Evolutionary conservation across 2,797 vertebrate genomes (phyloP), one percentile per base, ranked within the genome.

Genomic region (Todus mexicanus): DNA sequence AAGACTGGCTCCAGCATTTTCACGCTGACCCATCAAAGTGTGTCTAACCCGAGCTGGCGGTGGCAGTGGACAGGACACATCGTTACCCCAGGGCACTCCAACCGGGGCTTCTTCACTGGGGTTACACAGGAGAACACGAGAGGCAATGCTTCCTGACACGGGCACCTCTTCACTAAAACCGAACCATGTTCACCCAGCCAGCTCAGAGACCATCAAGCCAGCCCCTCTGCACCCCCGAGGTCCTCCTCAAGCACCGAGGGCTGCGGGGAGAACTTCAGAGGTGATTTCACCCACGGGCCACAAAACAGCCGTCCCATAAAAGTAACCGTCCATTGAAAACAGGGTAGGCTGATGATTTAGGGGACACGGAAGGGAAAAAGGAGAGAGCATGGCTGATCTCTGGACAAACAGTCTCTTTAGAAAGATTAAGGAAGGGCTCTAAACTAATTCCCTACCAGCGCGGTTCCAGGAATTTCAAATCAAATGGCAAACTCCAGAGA

Each of bases 61-160:
- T 13, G 7, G 43, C 54, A 25, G 42, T 9, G 19, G 50, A 45
- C 5, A n/a, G 43, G 60, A 73, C n/a, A 26, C 3, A 3, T 35
- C 1, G 1, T 66, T 81, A 70, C 63, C 82, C 38, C 6, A 2
- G 57, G 66, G 57, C 51, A 7, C 21, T 88, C 71, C 0, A 0
- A n/a, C 38, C 15, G 1, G 13, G 40, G 25, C 31, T 73, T 53
- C 59, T 89, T 54, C 0, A 0, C 65, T 84, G 63, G 51, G 38
- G 81, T 73, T 50, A 43, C 1, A 5, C 1, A 1, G 65, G 45
- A 57, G 71, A 88, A 21, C 1, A 0, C 0, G 0, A 0, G 48
- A 74, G 13, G 45, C 43, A 21, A 63, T 6, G 23, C 40, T 47
- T 54, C 21, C 0, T 25, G 65, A 43, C 15, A 2, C 4, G n/a